Base-by-base conservation (phyloP, 2,888 invertebrate genomes). In the Drosophila mettleri region DNA sequence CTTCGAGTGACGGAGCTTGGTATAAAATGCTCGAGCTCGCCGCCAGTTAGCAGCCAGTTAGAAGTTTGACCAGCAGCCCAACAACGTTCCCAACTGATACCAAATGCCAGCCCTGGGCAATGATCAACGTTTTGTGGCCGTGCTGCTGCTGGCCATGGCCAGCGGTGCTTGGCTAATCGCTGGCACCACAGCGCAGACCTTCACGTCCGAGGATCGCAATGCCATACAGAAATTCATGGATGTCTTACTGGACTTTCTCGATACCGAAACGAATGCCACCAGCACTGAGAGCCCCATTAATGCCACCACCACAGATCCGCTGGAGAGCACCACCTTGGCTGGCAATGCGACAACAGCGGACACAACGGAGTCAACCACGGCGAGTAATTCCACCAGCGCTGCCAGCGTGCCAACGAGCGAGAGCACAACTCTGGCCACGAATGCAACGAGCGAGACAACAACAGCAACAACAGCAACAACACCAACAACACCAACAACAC, bases 21-120 rank as follows among this genome's bases (percentile, higher is more conserved):
- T 80, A 85, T 87, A 82, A 87, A 87, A 87, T 60, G 65, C 61
- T 33, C n/a, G 53, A 66, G 55, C n/a, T 41, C 31, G 29, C 20
- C 12, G 33, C 39, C 14, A 4, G 24, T 39, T 64, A 27, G 18
- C 61, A 57, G 59, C 36, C 81, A 87, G 85, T 84, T 78, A 71
- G 59, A 69, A 49, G n/a, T 69, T 63, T 29, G 49, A 55, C 63
- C 38, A 63, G 62, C 52, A 67, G 20, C 41, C 41, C n/a, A 20
- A 41, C 24, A 14, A 29, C 51, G 29, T 0, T 33, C 27, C 27
- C n/a, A n/a, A 8, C 24, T 16, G 20, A 10, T 43, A 8, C 12
- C 41, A 27, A 55, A 85, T 79, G 81, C 16, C 61, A 31, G 45
- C 55, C 22, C 22, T 65, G 12, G 57, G 54, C 14, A 55, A 48